Percentiles rank a stretch among this genome's conserved stretches.
Evolutionary conservation across 2,888 invertebrate genomes (phyloP).

Genomic region (Thera obeliscata): DNA sequence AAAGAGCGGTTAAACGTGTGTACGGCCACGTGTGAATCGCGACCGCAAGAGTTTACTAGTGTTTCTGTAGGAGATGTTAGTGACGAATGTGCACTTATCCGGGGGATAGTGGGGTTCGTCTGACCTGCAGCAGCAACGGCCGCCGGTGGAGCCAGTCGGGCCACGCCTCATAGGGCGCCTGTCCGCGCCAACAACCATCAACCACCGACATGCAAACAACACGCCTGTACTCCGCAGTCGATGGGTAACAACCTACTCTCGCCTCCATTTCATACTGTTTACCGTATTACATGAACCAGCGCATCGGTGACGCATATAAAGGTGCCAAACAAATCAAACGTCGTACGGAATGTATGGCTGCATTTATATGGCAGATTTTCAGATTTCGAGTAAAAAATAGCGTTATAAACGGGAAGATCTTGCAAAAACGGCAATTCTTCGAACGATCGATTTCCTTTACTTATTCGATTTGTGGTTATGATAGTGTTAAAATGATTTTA

Average conservation of each 20-base stretch:
- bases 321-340: background rate
- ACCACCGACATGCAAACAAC: conserved; percentile 82
- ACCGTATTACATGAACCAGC: background rate
- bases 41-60: background rate
- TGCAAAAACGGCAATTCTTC: background rate
- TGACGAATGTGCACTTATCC: conserved; percentile 22
- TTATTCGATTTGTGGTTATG: too few species aligned
- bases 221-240: conserved; percentile 68
- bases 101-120: conserved; percentile 53
- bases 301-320: too few species aligned
- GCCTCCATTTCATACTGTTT: conserved; percentile 48
- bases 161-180: conserved; percentile 80
- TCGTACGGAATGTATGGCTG: background rate
- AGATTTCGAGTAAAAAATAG: background rate
- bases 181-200: conserved; percentile 75
- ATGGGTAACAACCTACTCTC: conserved; percentile 46
- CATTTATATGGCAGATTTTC: background rate
- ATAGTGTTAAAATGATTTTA: too few species aligned
- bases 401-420: background rate
- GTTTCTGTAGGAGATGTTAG: background rate
- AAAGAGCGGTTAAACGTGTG: background rate
- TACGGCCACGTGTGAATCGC: too few species aligned
- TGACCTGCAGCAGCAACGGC: conserved; percentile 94
- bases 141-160: conserved; percentile 87
- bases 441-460: too few species aligned